phyloP scores from a whole-genome alignment of 2,888 invertebrate species.

The Mesorhabditis sp. region DNA sequence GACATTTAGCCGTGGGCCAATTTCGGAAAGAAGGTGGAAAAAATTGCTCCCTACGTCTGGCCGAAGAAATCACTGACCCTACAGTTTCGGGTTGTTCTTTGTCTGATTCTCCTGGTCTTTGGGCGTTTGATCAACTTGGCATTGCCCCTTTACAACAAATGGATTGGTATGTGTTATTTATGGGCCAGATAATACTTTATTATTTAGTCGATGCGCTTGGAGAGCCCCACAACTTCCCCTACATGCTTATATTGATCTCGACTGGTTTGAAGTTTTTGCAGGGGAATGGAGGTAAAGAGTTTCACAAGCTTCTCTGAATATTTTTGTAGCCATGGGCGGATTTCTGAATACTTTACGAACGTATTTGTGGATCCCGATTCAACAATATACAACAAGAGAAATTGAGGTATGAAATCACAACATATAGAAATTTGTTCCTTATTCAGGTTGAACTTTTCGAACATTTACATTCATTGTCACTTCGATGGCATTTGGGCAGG shows the following conservation, averaged over 20 bases:
- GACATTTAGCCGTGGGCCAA: conserved; percentile 41
- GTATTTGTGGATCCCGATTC: conserved; percentile 89
- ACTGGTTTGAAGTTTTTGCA: conserved; percentile 85
- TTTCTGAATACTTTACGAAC: conserved; percentile 83
- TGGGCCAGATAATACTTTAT: neutral
- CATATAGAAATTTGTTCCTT: neutral
- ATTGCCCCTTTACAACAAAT: conserved; percentile 86
- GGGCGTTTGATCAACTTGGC: conserved; percentile 84
- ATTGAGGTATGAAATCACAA: conserved; percentile 66
- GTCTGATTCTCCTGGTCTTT: conserved; percentile 72
- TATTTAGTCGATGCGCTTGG: conserved; percentile 78
- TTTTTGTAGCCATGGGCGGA: conserved; percentile 64
- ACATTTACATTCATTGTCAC: conserved; percentile 67
- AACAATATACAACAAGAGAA: conserved; percentile 90
- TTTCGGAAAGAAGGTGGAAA: conserved; percentile 39
- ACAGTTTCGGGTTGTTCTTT: conserved; percentile 78
- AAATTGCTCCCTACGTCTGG: conserved; percentile 76
- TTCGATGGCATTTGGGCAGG: conserved; percentile 87
- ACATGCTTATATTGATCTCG: conserved; percentile 84
- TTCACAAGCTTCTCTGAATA: neutral
- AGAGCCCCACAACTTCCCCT: conserved; percentile 68
- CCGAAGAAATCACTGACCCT: conserved; percentile 73
- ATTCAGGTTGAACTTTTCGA: conserved; percentile 41
- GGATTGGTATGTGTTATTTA: conserved; percentile 71
- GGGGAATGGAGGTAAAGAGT: conserved; percentile 74